A percentile compares a stretch with the other conserved stretches of the same genome.
Evolutionary conservation across 35 echinoderm and acorn worm species (phyloP).

Genomic region (Ptychodera flava): DNA sequence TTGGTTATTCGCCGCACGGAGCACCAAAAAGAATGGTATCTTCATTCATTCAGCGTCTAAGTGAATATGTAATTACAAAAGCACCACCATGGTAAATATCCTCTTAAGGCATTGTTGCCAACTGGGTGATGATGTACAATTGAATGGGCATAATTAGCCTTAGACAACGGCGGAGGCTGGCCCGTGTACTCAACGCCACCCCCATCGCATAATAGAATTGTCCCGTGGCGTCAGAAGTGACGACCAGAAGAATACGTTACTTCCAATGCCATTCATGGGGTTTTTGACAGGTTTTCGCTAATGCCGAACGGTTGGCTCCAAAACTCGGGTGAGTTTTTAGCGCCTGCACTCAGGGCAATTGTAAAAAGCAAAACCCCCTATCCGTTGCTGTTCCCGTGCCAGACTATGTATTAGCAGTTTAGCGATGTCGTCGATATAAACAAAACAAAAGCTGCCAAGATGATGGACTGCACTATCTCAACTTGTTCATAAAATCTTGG

Average conservation of each 20-base stretch:
- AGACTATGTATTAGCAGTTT: no score
- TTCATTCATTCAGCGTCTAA: not conserved
- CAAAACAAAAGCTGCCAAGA: no score
- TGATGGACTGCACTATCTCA: no score
- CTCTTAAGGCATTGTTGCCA: not conserved
- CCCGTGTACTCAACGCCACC: not conserved
- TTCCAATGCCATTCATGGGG: not conserved
- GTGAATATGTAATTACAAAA: not conserved
- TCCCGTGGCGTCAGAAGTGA: not conserved
- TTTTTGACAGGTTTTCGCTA: not conserved
- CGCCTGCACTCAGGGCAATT: not conserved
- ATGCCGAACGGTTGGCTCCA: not conserved
- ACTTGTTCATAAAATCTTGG: no score
- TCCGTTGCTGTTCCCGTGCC: no score
- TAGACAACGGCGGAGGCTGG: not conserved
- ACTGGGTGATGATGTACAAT: not conserved
- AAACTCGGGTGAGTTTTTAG: not conserved
- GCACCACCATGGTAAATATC: not conserved
- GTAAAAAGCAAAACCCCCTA: no score
- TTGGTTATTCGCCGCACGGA: no score
- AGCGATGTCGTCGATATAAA: no score
- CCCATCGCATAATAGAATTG: not conserved
- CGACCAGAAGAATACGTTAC: not conserved
- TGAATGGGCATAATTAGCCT: not conserved
- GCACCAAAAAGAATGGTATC: not conserved